These are phyloP conservation scores for Ramphastos sulfuratus DNA, from an alignment of 2,113 vertebrate species.

Conservation along the genomic window DNA sequence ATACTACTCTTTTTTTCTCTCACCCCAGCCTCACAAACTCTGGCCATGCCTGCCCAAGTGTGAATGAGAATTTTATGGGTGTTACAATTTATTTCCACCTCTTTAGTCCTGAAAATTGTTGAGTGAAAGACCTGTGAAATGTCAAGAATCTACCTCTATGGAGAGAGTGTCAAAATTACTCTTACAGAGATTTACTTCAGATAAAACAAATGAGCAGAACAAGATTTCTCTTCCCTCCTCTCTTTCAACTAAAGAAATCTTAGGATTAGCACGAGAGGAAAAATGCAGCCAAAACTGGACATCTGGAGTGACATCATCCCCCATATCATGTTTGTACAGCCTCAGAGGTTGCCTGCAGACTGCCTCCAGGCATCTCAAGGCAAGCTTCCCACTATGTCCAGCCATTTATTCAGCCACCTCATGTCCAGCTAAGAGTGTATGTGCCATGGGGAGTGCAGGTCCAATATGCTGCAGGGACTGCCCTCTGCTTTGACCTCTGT, in stretches of 20 bases:
- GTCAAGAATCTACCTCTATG: neutral
- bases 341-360: neutral
- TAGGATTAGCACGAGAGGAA: neutral
- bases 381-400: neutral
- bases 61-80: neutral
- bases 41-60: neutral
- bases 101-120: neutral
- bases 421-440: neutral
- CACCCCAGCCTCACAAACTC: neutral
- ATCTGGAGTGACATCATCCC: conserved; percentile 10
- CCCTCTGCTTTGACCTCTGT: neutral
- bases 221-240: neutral
- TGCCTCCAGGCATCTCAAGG: neutral
- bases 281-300: neutral
- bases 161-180: neutral
- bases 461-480: neutral
- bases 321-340: neutral
- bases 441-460: rapidly evolving
- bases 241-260: neutral
- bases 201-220: neutral
- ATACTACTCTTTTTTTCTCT: neutral
- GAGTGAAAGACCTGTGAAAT: neutral
- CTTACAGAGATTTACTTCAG: neutral
- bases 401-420: neutral
- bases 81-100: neutral